Conservation (phyloP, 2,113 vertebrate genomes). For the Thunnus maccoyii region DNA sequence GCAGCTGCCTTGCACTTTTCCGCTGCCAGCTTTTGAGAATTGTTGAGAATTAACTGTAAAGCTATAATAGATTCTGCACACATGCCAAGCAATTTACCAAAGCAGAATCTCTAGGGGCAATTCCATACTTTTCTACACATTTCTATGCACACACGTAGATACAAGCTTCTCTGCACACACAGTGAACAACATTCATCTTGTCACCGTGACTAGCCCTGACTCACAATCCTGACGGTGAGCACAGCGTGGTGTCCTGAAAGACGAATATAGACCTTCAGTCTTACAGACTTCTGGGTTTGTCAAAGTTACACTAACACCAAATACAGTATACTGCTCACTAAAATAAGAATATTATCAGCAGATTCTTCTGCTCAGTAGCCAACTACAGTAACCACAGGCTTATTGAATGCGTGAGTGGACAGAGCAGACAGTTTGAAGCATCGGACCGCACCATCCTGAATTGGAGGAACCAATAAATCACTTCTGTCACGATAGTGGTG, state of each 20-base stretch:
- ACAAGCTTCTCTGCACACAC: neutral
- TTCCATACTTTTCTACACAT: neutral
- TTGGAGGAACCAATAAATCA: constrained; percentile 70
- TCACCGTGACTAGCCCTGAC: constrained; percentile 19
- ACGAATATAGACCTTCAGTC: neutral
- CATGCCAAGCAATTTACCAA: constrained; percentile 1
- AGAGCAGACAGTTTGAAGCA: constrained; percentile 21
- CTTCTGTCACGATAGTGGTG: constrained; percentile 61
- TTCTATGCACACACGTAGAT: neutral
- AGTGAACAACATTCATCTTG: constrained; percentile 1
- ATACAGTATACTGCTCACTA: neutral
- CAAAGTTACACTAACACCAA: constrained; percentile 1
- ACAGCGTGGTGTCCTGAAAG: constrained; percentile 6
- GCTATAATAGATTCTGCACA: constrained; percentile 9
- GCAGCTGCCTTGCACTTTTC: constrained; percentile 4
- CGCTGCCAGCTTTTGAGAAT: constrained; percentile 23
- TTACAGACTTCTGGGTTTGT: neutral
- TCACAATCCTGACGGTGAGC: neutral
- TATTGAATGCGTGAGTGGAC: constrained; percentile 28
- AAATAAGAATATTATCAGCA: neutral
- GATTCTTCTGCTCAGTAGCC: neutral
- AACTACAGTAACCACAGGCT: constrained; percentile 1
- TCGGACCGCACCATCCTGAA: constrained; percentile 23
- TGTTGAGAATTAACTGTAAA: neutral
- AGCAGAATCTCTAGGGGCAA: neutral